phyloP scores from a whole-genome alignment of 2,113 vertebrate species.

The Callorhinus ursinus region DNA sequence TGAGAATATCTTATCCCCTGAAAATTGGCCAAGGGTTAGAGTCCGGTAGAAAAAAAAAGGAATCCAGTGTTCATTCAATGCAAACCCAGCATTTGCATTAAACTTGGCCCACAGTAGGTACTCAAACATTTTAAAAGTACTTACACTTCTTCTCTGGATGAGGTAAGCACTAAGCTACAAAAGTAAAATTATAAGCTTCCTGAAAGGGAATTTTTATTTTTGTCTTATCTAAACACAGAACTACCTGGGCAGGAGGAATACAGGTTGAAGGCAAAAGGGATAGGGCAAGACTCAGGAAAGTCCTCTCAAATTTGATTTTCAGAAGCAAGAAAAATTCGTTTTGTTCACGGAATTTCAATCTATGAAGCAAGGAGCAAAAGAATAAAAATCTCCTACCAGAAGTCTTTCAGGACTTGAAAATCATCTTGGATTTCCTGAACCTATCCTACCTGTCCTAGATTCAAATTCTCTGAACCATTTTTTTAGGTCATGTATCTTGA shows the following conservation, averaged over 20 bases:
- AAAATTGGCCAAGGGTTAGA: background rate
- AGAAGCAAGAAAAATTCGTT: conserved; percentile 25
- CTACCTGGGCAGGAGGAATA: background rate
- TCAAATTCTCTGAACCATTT: background rate
- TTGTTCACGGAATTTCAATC: background rate
- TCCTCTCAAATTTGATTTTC: conserved; percentile 23
- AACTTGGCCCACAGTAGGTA: background rate
- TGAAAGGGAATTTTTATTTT: background rate
- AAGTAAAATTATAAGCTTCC: background rate
- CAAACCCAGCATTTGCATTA: background rate
- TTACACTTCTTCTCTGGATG: background rate
- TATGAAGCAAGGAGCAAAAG: conserved; percentile 17
- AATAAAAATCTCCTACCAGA: background rate
- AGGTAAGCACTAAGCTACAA: background rate
- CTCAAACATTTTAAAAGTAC: conserved; percentile 19
- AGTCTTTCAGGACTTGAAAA: background rate
- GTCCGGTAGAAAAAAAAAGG: background rate
- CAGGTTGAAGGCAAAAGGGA: background rate
- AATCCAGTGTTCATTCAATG: background rate
- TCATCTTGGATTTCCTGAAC: background rate
- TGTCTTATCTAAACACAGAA: background rate
- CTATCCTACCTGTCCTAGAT: background rate
- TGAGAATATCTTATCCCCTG: background rate
- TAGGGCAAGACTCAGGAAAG: background rate
- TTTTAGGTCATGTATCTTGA: background rate